These are phyloP conservation scores for Euclidia mi DNA, from an alignment of 2,888 invertebrate genomes.

Conservation along the genomic window DNA sequence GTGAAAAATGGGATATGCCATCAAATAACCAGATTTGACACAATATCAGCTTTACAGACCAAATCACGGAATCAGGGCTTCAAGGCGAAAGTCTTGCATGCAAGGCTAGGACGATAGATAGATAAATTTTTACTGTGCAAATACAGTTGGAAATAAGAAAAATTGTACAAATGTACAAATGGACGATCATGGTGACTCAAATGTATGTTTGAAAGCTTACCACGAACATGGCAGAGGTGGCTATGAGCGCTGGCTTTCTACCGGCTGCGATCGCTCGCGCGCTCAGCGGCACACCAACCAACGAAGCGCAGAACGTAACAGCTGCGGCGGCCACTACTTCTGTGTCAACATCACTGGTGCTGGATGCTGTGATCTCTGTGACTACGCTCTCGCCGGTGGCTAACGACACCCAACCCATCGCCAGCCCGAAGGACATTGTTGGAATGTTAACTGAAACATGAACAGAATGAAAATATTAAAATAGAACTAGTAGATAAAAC, in stretches of 20 bases:
- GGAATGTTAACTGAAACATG: slow-evolving; percentile 78
- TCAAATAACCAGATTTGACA: no score
- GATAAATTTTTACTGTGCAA: no score
- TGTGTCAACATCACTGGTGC: neutral
- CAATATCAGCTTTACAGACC: no score
- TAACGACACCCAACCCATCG: slow-evolving; percentile 80
- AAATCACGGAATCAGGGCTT: no score
- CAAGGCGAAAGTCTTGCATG: no score
- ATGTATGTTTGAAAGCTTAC: slow-evolving; percentile 61
- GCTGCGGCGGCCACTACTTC: slow-evolving; percentile 62
- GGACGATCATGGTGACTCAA: no score
- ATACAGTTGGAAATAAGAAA: no score
- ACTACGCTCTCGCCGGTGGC: slow-evolving; percentile 65
- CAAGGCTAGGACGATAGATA: no score
- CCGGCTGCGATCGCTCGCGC: slow-evolving; percentile 67
- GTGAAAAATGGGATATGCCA: no score
- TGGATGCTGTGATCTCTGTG: slow-evolving; percentile 15
- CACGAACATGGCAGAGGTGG: slow-evolving; percentile 68
- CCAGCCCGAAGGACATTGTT: slow-evolving; percentile 74
- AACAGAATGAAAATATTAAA: no score
- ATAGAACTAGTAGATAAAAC: no score
- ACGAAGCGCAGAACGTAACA: slow-evolving; percentile 63
- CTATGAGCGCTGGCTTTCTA: slow-evolving; percentile 69
- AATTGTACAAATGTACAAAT: no score
- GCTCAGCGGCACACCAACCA: slow-evolving; percentile 72